Base-by-base conservation (phyloP, 2,113 vertebrate species). In the Syngnathoides biaculeatus region DNA sequence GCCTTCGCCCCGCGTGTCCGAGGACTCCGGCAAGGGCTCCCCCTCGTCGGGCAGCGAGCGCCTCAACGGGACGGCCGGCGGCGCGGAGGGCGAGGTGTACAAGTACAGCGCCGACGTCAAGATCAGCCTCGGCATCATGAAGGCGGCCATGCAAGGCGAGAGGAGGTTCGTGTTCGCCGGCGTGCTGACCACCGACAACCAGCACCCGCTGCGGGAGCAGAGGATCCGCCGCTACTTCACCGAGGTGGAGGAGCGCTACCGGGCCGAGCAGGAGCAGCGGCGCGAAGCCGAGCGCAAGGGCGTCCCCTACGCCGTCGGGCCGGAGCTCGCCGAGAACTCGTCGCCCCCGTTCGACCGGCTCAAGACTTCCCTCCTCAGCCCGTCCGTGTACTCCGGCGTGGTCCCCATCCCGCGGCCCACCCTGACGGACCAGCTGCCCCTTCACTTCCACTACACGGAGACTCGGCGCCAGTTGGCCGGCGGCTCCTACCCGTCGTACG, bases 161-260 rank as follows among this genome's bases (percentile, higher is more conserved):
- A 91, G 95, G 50, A 95, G 93, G 68, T 94, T 95, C 78, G 93
- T 99, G 84, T 94, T 98, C 0, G 90, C 94, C 3, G 91, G 95
- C 27, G 91, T 93, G 27, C 92, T 99, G 77, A 94, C 95, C 50
- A 96, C 95, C 86, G 95, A 95, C 84, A 91, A 88, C 86, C 89
- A 95, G 4, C 96, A 98, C 88, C 97, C 95, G 14, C 98, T 94
- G 85, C 97, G 98, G 87, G 95, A 99, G 86, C 95, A 98, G 89
- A 97, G 98, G 96, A 98, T 99, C 90, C 95, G 96, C 74, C 86
- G 93, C 64, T 99, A 99, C 90, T 92, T 99, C 0, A 50, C 87
- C 0, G 96, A 98, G 0, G 96, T 96, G 0, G 93, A 98, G 88
- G 95, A 97, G 1, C 92, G 96, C 7, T 99, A 96, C 63, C 48